Conservation (phyloP, 2,888 invertebrate genomes). For the Leptinotarsa rubiginosa region DNA sequence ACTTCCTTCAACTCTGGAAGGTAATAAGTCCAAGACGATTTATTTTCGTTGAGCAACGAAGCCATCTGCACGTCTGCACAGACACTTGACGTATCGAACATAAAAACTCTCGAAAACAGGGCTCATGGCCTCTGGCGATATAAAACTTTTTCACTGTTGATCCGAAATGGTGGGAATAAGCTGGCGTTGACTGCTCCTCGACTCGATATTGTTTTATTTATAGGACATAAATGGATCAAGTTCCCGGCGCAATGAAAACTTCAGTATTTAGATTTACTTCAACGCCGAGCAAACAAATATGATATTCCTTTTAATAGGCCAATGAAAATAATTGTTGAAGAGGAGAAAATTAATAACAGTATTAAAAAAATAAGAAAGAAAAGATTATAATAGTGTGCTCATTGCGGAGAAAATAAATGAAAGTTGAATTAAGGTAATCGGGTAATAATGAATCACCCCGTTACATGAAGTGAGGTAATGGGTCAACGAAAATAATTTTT, state of each 20-base stretch:
- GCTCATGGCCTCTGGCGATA: constrained; percentile 16
- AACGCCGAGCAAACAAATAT: background rate
- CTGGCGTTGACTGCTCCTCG: background rate
- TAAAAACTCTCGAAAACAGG: constrained; percentile 19
- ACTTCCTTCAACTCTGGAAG: background rate
- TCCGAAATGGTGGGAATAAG: constrained; percentile 12
- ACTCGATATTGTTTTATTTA: constrained; percentile 19
- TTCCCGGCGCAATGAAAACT: background rate
- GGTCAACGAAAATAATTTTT: too few relatives aligned
- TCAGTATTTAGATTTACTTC: background rate
- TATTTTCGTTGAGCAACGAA: constrained; percentile 10
- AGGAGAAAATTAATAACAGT: too few relatives aligned
- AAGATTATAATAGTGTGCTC: too few relatives aligned
- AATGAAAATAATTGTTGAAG: too few relatives aligned
- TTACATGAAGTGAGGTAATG: too few relatives aligned
- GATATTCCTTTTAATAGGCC: too few relatives aligned
- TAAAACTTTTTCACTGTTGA: constrained; percentile 8
- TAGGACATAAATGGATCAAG: constrained; percentile 17
- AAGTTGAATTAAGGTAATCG: too few relatives aligned
- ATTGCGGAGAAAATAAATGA: too few relatives aligned
- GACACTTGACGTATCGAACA: constrained; percentile 10
- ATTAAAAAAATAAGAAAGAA: too few relatives aligned
- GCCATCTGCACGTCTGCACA: constrained; percentile 9
- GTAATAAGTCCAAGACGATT: background rate
- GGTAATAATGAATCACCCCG: too few relatives aligned